Percentiles rank a stretch among this genome's conserved stretches.
Evolutionary conservation across 2,113 vertebrate genomes (phyloP).

Genomic region (Mastomys natalensis): DNA sequence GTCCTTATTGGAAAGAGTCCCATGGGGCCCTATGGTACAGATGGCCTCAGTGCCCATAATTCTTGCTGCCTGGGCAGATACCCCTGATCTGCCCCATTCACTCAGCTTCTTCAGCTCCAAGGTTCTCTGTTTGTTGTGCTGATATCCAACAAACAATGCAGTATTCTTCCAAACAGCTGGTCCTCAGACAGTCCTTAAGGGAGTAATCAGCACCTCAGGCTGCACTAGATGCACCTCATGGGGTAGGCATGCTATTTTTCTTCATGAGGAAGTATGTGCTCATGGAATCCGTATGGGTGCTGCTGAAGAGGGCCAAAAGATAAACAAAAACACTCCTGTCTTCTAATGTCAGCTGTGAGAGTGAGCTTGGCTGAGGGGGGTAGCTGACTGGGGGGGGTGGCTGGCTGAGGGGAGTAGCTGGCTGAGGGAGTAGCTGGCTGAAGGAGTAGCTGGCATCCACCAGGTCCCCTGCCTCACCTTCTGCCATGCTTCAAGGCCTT

Average conservation of each 20-base stretch:
- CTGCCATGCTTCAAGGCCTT: background rate
- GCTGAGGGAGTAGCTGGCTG: too few relatives aligned
- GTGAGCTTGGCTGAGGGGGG: too few relatives aligned
- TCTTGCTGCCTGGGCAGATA: background rate
- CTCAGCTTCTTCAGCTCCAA: background rate
- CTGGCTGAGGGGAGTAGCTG: too few relatives aligned
- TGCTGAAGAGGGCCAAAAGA: background rate
- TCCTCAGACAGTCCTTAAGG: background rate
- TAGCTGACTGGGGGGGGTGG: too few relatives aligned
- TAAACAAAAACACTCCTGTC: background rate
- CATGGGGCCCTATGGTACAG: too few relatives aligned
- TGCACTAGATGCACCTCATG: too few relatives aligned
- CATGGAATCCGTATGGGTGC: background rate
- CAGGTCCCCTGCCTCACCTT: background rate
- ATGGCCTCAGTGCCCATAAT: background rate
- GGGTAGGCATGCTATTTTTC: background rate
- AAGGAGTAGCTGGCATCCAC: background rate
- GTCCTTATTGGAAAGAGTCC: too few relatives aligned
- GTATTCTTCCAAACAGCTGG: too few relatives aligned
- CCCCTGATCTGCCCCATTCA: too few relatives aligned
- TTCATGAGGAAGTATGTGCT: too few relatives aligned
- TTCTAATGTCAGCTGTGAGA: background rate
- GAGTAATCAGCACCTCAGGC: background rate
- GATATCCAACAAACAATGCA: background rate
- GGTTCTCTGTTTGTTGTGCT: background rate